Conservation (phyloP, 2,888 invertebrate genomes). For the Scaptomyza polygonia region DNA sequence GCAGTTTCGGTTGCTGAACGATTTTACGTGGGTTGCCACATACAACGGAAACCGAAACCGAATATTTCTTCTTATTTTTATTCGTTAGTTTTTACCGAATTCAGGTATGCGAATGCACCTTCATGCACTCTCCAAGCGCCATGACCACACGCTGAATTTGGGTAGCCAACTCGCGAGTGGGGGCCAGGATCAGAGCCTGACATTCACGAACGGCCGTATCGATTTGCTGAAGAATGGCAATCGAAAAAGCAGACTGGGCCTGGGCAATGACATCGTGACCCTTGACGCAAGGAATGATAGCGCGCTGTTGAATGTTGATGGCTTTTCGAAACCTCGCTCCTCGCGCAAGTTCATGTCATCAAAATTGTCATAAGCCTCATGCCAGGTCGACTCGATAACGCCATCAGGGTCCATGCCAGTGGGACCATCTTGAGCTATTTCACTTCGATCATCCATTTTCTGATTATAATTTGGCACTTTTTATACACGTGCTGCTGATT, state of each 20-base stretch:
- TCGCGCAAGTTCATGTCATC: slow-evolving; percentile 99
- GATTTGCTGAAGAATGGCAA: slow-evolving; percentile 99
- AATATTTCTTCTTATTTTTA: too few relatives aligned
- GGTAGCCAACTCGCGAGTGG: slow-evolving; percentile 93
- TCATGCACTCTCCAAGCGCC: slow-evolving; percentile 99
- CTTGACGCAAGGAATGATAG: slow-evolving; percentile 98
- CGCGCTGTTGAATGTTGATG: slow-evolving; percentile 99
- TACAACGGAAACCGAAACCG: too few relatives aligned
- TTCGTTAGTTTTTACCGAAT: too few relatives aligned
- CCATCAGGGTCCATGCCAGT: slow-evolving; percentile 95
- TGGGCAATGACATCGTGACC: slow-evolving; percentile 99
- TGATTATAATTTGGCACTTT: slow-evolving; percentile 85
- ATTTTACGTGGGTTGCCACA: too few relatives aligned
- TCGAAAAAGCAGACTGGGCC: slow-evolving; percentile 99
- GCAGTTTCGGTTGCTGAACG: too few relatives aligned
- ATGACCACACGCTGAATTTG: slow-evolving; percentile 96
- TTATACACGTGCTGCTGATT: slow-evolving; percentile 85
- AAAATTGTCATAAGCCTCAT: slow-evolving; percentile 97
- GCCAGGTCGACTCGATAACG: slow-evolving; percentile 96
- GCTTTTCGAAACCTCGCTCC: slow-evolving; percentile 99
- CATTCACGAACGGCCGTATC: slow-evolving; percentile 95
- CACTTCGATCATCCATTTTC: slow-evolving; percentile 84
- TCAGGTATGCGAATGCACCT: slow-evolving; percentile 98
- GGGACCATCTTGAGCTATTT: slow-evolving; percentile 84
- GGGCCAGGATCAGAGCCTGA: slow-evolving; percentile 98